Conservation (phyloP, 2,888 invertebrate genomes). For the Hybos culiciformis region DNA sequence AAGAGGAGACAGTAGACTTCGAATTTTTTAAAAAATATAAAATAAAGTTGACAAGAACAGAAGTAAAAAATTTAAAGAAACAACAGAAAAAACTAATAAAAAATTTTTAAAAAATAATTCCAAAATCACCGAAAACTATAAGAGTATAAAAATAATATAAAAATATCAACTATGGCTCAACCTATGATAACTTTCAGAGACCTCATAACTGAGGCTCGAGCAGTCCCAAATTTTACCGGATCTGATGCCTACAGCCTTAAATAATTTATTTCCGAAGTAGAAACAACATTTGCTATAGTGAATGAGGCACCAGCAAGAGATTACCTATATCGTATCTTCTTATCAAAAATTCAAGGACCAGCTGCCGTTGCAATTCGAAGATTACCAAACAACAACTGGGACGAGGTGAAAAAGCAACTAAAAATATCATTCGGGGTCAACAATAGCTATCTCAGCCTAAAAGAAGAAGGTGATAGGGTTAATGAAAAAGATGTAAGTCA, state of each 20-base stretch:
- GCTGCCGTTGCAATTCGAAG: neutral
- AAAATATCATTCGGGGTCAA: constrained; percentile 1
- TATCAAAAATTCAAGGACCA: neutral
- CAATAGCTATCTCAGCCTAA: constrained; percentile 1
- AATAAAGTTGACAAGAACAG: too few species aligned
- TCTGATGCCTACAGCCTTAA: neutral
- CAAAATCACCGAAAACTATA: too few species aligned
- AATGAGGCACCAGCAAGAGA: neutral
- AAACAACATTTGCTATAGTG: neutral
- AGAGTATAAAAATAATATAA: too few species aligned
- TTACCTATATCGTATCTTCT: neutral
- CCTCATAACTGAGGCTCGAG: neutral
- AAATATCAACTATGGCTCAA: too few species aligned
- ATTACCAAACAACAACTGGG: neutral
- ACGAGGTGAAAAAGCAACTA: neutral
- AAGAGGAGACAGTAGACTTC: too few species aligned
- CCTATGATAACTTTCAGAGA: too few species aligned
- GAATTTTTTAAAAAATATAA: too few species aligned
- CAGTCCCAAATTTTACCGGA: neutral
- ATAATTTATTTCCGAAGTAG: neutral
- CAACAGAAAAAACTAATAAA: too few species aligned
- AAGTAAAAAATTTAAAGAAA: too few species aligned
- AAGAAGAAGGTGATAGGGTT: constrained; percentile 3
- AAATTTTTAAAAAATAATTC: too few species aligned
- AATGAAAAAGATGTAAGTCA: constrained; percentile 1